A percentile compares a stretch with the other conserved stretches of the same genome.
Evolutionary conservation across 2,888 invertebrate genomes (phyloP).

Genomic region (Hypsopygia costalis): DNA sequence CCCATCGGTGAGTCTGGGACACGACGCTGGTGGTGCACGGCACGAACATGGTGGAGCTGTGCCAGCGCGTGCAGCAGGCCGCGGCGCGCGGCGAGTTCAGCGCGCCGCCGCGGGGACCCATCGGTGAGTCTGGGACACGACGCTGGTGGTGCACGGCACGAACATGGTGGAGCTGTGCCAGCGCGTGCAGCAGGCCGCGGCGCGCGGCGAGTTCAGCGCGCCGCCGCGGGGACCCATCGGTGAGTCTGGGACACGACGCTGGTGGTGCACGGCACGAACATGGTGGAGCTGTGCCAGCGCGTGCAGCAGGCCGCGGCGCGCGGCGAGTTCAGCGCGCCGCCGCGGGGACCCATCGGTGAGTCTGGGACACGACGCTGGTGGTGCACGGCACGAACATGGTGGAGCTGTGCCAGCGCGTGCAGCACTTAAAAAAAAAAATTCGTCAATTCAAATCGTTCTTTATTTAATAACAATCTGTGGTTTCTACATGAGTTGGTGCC

Average conservation of each 20-base stretch:
- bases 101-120: constrained; percentile 88
- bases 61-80: constrained; percentile 33
- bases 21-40: constrained; percentile 84
- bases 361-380: constrained; percentile 80
- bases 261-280: constrained; percentile 84
- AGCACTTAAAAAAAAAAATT: constrained; percentile 9
- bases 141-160: constrained; percentile 85
- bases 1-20: constrained; percentile 87
- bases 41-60: constrained; percentile 81
- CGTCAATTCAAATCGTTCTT: too few relatives aligned
- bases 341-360: constrained; percentile 92
- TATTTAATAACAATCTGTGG: too few relatives aligned
- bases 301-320: constrained; percentile 42
- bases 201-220: constrained; percentile 80
- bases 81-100: constrained; percentile 79
- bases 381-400: constrained; percentile 85
- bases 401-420: constrained; percentile 46
- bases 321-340: constrained; percentile 84
- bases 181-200: constrained; percentile 52
- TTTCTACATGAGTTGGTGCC: too few relatives aligned
- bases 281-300: constrained; percentile 70
- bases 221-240: constrained; percentile 92
- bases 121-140: constrained; percentile 83
- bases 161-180: constrained; percentile 79
- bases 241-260: constrained; percentile 78